Base-by-base conservation (phyloP, 2,797 vertebrate species). In the Sebastes cheni region DNA sequence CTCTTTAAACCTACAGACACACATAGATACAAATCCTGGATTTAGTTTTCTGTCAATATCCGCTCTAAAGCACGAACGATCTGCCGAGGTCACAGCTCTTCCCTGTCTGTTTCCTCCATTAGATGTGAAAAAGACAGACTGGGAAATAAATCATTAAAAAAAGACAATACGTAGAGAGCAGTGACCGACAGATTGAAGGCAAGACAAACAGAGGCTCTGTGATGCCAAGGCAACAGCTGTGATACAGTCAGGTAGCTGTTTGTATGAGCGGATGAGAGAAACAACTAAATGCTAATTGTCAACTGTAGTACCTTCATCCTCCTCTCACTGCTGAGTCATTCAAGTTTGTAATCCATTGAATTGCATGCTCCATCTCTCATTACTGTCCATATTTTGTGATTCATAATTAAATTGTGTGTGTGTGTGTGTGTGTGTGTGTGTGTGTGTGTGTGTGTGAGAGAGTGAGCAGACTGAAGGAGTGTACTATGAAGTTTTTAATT, bases 321-420 rank as follows among this genome's bases (percentile, higher is more conserved):
- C 83, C 79, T 88, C 85, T 88, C 87, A 85, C 64, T 58, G 12
- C 12, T 87, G 69, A 90, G 42, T 86, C 86, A 86, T 73, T 80
- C 60, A 61, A 36, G 59, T 71, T 62, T 59, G 25, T 46, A 59
- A 82, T 89, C 88, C 90, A 79, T 89, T 93, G 93, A 95, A 88
- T 94, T 95, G 94, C 95, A 96, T 95, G 95, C 92, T 95, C 94
- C 79, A 83, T 82, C 87, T 89, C 80, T 92, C 74, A 50, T 82
- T 75, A 67, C 55, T 5, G 56, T 90, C 67, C 81, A 72, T 84
- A 80, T 88, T 87, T 86, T 85, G 61, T 83, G 86, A 92, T 86
- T 93, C 89, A 77, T 84, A 84, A 76, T 83, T 83, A 67, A 81
- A 75, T 86, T 70, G 34, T 80, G 72, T 54, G 27, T n/a, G 34